Conservation (phyloP, 2,113 vertebrate species). For the Jacana jacana region DNA sequence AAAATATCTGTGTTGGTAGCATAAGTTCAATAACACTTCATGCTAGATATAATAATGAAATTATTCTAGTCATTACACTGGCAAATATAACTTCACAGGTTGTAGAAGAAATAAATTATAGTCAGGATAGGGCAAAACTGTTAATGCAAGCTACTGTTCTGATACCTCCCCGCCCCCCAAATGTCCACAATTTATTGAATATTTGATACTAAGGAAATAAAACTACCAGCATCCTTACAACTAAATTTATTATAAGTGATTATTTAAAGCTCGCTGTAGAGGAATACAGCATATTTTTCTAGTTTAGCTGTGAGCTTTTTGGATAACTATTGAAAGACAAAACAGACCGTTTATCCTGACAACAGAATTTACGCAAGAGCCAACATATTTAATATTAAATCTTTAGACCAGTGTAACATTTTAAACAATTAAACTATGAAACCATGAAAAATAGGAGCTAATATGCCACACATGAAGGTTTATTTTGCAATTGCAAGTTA, state of each 20-base stretch:
- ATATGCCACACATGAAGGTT: constrained; percentile 42
- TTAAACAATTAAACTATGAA: constrained; percentile 53
- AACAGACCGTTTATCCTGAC: constrained; percentile 29
- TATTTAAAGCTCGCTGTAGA: constrained; percentile 17
- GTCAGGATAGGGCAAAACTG: not conserved
- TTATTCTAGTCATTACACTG: not conserved
- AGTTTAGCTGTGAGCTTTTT: constrained; percentile 6
- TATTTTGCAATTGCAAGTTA: constrained; percentile 61
- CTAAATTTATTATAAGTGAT: constrained; percentile 18
- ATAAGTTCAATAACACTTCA: not conserved
- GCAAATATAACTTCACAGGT: not conserved
- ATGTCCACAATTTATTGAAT: not conserved
- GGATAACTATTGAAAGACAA: constrained; percentile 25
- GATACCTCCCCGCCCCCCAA: not conserved
- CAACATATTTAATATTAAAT: constrained; percentile 54
- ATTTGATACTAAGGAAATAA: constrained; percentile 15
- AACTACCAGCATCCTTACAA: not conserved
- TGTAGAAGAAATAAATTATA: not conserved
- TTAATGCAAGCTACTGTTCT: not conserved
- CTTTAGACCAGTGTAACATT: constrained; percentile 50
- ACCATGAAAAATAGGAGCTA: constrained; percentile 60
- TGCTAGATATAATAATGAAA: not conserved
- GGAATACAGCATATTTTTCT: constrained; percentile 6
- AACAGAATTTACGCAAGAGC: constrained; percentile 38
- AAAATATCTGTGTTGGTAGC: not conserved